phyloP scores from a whole-genome alignment of 2,888 invertebrate species.

The Hedychridium roseum region DNA sequence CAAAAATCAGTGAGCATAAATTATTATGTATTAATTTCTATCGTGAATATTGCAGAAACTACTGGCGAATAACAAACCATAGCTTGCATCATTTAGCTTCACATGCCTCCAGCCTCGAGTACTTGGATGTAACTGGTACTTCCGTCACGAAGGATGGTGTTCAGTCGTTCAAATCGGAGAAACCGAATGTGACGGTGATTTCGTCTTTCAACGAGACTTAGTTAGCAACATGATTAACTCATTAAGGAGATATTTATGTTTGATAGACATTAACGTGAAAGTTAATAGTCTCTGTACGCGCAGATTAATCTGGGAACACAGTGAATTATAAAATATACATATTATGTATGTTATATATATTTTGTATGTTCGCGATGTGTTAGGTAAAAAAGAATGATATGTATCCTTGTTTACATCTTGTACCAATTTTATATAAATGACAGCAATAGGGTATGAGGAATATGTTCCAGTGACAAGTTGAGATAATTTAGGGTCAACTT shows the following conservation, averaged over 20 bases:
- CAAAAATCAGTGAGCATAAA: neutral
- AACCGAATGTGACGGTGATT: conserved; percentile 66
- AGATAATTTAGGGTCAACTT: no score
- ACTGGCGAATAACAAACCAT: conserved; percentile 70
- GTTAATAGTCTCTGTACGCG: no score
- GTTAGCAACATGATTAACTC: conserved; percentile 10
- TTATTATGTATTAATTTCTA: conserved; percentile 3
- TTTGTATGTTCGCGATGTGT: no score
- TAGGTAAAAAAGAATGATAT: no score
- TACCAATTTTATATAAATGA: no score
- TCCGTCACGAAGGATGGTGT: conserved; percentile 71
- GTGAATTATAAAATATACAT: no score
- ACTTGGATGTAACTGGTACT: conserved; percentile 75
- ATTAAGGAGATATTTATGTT: conserved; percentile 17
- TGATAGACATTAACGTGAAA: no score
- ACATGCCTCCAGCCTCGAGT: conserved; percentile 69
- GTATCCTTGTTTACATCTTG: no score
- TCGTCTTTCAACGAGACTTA: conserved; percentile 51
- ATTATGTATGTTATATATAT: no score
- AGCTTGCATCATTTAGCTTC: conserved; percentile 70
- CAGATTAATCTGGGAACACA: no score
- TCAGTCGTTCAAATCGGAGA: conserved; percentile 67
- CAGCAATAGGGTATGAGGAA: no score
- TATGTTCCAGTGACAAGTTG: no score
- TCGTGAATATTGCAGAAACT: conserved; percentile 65